These are phyloP conservation scores for Hydriomena furcata DNA, from an alignment of 2,888 invertebrate genomes.

Conservation along the genomic window DNA sequence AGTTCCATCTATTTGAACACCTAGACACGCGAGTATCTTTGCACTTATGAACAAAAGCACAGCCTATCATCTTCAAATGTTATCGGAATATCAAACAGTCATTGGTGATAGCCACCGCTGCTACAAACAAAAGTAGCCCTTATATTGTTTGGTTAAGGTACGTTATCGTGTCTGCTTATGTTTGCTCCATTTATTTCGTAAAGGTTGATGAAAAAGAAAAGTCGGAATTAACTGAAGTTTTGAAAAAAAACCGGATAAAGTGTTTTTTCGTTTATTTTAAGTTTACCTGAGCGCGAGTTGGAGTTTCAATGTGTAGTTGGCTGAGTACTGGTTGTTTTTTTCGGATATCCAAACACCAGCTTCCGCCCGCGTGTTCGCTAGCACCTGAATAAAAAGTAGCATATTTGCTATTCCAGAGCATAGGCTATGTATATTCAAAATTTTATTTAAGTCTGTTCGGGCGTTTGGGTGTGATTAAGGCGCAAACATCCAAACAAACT, in stretches of 20 bases:
- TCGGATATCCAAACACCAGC: too few species aligned
- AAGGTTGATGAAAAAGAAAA: slow-evolving; percentile 7
- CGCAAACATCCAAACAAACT: too few species aligned
- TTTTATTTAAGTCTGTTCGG: too few species aligned
- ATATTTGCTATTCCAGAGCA: too few species aligned
- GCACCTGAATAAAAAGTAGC: too few species aligned
- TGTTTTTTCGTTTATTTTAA: too few species aligned
- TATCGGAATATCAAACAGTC: slow-evolving; percentile 75
- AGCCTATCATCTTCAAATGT: slow-evolving; percentile 73
- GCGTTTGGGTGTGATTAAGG: too few species aligned
- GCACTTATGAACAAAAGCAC: slow-evolving; percentile 55
- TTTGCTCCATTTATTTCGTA: slow-evolving; percentile 46
- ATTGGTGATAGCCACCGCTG: slow-evolving; percentile 39
- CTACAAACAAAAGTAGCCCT: slow-evolving; percentile 38
- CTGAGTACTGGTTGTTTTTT: too few species aligned
- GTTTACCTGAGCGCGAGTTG: too few species aligned
- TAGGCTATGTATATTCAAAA: too few species aligned
- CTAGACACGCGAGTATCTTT: slow-evolving; percentile 32
- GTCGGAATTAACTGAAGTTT: background rate
- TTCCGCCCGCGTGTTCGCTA: too few species aligned
- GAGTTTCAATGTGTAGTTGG: too few species aligned
- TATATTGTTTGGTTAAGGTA: slow-evolving; percentile 42
- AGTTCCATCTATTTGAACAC: slow-evolving; percentile 52
- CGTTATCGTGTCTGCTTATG: slow-evolving; percentile 44
- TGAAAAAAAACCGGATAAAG: background rate